Evolutionary conservation across 2,797 vertebrate genomes (phyloP), one percentile per base, ranked within the genome.

Genomic region (Peromyscus eremicus): DNA sequence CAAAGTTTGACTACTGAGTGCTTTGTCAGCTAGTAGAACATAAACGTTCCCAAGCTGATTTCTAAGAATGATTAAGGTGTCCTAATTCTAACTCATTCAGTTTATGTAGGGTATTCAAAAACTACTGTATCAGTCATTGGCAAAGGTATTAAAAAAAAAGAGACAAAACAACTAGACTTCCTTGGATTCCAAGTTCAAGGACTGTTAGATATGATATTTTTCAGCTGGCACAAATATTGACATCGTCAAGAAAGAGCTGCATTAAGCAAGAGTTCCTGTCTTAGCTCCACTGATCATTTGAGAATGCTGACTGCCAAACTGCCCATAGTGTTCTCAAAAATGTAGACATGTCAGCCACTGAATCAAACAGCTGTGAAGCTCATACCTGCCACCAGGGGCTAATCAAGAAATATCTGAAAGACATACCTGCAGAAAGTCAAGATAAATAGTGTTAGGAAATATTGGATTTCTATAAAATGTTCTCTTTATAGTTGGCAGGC

Each of bases 321-420:
- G 84, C 19, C 75, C 97, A 75, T 27, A 64, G 93, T 95, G 40
- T 95, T 93, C 77, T 97, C 66, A 96, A 70, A 94, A 73, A 52
- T 96, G 93, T 0, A 95, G 52, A 94, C 34, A 29, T 34, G 95
- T 43, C 94, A 92, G n/a, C 80, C 0, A 7, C 95, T 64, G 17
- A 97, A 87, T 62, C 85, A 97, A 95, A 97, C 46, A 94, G 52
- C 66, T 92, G 55, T 64, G 96, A 77, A 95, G 25, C 57, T 97
- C 34, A 75, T 76, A 92, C 62, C 60, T 88, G 89, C 8, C 85
- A 94, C 77, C 57, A 86, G 12, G 16, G 34, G 32, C 91, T 82
- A 96, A 98, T 97, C 95, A 96, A 27, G 88, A 95, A 95, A 98
- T n/a, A 95, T 2, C 2, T 2, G 19, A 29, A 92, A 97, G 85